Percentiles rank a stretch among this genome's conserved stretches.
phyloP scores from a whole-genome alignment of 1,140 invertebrate genomes.

The Ceratina japonica region DNA sequence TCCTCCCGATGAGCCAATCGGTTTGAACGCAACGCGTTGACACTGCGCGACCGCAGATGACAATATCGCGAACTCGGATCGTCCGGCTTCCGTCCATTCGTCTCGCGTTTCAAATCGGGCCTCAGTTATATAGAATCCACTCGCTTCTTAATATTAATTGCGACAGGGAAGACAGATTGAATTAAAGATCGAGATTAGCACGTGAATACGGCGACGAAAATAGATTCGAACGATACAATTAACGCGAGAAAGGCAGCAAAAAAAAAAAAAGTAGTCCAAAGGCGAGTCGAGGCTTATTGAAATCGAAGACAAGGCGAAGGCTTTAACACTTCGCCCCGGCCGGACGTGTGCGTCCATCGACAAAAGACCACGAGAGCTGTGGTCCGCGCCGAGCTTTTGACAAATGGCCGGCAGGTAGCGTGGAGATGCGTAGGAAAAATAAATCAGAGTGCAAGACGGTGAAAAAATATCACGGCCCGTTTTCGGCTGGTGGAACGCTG shows the following conservation, averaged over 20 bases:
- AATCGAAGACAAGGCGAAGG: slow-evolving; percentile 41
- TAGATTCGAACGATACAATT: too few relatives aligned
- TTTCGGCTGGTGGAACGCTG: slow-evolving; percentile 60
- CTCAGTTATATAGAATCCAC: too few relatives aligned
- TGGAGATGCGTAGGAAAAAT: slow-evolving; percentile 58
- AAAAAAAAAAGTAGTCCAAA: too few relatives aligned
- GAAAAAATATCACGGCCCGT: slow-evolving; percentile 60
- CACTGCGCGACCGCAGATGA: slow-evolving; percentile 6
- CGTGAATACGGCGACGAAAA: too few relatives aligned
- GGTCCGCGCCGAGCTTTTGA: slow-evolving; percentile 47
- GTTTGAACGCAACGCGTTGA: slow-evolving; percentile 14
- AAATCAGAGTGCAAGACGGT: slow-evolving; percentile 42
- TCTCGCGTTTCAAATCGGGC: neutral
- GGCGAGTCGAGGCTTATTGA: slow-evolving; percentile 33
- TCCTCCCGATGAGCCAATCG: slow-evolving; percentile 36
- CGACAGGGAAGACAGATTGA: too few relatives aligned
- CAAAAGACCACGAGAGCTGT: slow-evolving; percentile 53
- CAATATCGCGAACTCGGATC: slow-evolving; percentile 1
- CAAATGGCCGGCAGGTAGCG: slow-evolving; percentile 63
- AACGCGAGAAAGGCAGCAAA: too few relatives aligned
- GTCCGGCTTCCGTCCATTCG: neutral
- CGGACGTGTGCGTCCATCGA: slow-evolving; percentile 39
- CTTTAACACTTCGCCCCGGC: slow-evolving; percentile 53
- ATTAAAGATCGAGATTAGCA: too few relatives aligned
- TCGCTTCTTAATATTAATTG: too few relatives aligned